Evolutionary conservation across 2,113 vertebrate genomes (phyloP).

Genomic region (Tragelaphus imberbis): DNA sequence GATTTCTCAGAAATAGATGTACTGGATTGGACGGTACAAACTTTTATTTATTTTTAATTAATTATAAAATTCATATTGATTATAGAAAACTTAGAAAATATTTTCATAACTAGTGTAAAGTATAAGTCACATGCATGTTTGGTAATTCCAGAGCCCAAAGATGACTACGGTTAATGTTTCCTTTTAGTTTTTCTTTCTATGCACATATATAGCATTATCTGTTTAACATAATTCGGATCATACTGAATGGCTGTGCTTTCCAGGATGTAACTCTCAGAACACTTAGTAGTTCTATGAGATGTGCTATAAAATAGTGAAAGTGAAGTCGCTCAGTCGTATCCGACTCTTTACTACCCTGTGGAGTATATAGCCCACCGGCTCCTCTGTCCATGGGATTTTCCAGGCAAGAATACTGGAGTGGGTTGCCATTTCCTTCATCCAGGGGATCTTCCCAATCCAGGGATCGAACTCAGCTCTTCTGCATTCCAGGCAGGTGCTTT

Average conservation of each 20-base stretch:
- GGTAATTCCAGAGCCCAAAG: neutral
- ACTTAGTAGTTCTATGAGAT: neutral
- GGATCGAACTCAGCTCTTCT: too few relatives aligned
- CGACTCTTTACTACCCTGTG: too few relatives aligned
- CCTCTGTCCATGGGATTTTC: too few relatives aligned
- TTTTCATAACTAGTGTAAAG: constrained; percentile 2
- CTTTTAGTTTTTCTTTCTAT: constrained; percentile 5
- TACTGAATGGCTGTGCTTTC: neutral
- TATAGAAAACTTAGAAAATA: constrained; percentile 5
- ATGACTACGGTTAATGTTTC: neutral
- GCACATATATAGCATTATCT: neutral
- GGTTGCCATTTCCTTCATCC: too few relatives aligned
- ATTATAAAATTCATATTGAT: constrained; percentile 2
- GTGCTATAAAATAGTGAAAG: neutral
- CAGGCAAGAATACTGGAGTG: too few relatives aligned
- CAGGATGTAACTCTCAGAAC: neutral
- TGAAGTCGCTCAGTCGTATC: too few relatives aligned
- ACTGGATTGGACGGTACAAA: neutral
- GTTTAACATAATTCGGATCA: neutral
- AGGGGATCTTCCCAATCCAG: too few relatives aligned
- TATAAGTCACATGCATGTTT: neutral
- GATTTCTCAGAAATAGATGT: neutral
- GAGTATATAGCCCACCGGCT: too few relatives aligned
- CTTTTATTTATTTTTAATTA: constrained; percentile 14
- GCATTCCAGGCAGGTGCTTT: too few relatives aligned